phyloP scores from a whole-genome alignment of 1,140 invertebrate species.

The Hylyphantes graminicola region DNA sequence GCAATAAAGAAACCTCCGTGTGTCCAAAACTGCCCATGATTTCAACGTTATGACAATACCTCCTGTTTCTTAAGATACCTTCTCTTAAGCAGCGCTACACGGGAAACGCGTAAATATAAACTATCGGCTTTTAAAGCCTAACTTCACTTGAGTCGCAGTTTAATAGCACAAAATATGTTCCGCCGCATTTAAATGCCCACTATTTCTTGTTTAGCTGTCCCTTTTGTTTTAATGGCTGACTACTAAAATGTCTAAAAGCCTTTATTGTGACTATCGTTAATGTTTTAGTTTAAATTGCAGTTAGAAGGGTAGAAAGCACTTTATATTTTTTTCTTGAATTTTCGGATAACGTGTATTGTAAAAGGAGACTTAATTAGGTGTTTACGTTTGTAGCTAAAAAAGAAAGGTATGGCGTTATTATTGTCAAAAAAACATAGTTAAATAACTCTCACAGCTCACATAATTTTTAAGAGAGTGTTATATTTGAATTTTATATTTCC shows the following conservation, averaged over 20 bases:
- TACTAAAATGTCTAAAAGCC: constrained; percentile 7
- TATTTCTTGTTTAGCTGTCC: constrained; percentile 5
- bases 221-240: constrained; percentile 4
- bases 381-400: too few relatives aligned
- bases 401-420: too few relatives aligned
- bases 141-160: constrained; percentile 13
- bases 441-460: too few relatives aligned
- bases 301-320: background rate
- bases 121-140: constrained; percentile 25
- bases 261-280: background rate
- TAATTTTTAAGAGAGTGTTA: too few relatives aligned
- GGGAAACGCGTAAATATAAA: constrained; percentile 34
- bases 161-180: constrained; percentile 21
- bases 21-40: constrained; percentile 31
- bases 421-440: too few relatives aligned
- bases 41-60: constrained; percentile 25
- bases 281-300: too few relatives aligned
- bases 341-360: too few relatives aligned
- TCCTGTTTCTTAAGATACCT: constrained; percentile 18
- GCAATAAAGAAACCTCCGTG: constrained; percentile 32
- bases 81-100: background rate
- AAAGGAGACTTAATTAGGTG: too few relatives aligned
- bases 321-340: background rate
- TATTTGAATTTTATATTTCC: too few relatives aligned
- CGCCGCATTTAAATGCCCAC: constrained; percentile 5